Conservation (phyloP, 92 coral and sea anemone species). For the Palythoa grandiflora region DNA sequence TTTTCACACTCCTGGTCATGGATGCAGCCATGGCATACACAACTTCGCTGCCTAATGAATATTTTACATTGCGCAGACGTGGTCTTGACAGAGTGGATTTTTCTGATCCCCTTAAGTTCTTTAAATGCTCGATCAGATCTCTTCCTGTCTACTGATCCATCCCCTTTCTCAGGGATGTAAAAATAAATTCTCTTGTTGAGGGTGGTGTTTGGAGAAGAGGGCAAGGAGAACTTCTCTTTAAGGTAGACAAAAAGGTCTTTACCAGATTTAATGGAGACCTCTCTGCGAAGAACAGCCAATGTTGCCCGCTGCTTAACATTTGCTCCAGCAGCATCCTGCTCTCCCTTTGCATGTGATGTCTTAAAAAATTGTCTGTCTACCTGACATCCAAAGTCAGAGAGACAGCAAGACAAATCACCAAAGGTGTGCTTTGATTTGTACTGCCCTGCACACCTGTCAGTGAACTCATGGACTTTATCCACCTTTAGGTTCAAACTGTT, state of each 20-base stretch:
- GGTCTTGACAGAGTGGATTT: not conserved
- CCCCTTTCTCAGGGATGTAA: not conserved
- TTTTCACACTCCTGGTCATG: not conserved
- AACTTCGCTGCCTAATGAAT: not conserved
- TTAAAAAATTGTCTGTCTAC: not conserved
- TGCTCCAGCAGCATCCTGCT: no score
- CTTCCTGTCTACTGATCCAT: not conserved
- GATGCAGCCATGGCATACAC: not conserved
- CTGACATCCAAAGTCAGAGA: not conserved
- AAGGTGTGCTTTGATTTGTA: not conserved
- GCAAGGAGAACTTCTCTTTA: no score
- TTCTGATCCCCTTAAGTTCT: not conserved
- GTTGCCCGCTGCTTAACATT: not conserved
- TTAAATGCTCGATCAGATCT: not conserved
- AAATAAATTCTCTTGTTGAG: not conserved
- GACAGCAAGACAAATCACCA: not conserved
- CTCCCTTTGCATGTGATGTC: not conserved
- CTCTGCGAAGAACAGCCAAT: not conserved
- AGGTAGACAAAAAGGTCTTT: constrained; percentile 9
- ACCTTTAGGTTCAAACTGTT: not conserved
- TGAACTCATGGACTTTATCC: not conserved
- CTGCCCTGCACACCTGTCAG: no score
- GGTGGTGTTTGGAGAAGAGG: no score
- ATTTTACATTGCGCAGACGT: not conserved
- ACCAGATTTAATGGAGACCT: not conserved